Evolutionary conservation across 2,888 invertebrate genomes (phyloP).

Genomic region (Bembecia ichneumoniformis): DNA sequence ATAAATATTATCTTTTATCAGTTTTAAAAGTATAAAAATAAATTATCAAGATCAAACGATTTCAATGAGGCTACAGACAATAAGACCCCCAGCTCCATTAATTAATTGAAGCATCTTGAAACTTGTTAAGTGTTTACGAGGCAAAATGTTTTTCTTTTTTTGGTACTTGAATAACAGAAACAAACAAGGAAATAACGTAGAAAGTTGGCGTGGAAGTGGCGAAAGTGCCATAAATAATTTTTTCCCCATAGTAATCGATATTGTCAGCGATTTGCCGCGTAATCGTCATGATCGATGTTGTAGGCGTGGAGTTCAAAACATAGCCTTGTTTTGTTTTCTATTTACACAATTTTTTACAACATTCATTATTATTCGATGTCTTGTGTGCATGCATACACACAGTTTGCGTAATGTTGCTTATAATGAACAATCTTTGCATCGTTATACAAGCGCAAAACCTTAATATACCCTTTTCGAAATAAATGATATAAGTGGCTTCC

Average conservation of each 20-base stretch:
- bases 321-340: slow-evolving; percentile 28
- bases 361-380: background rate
- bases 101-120: background rate
- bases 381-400: too few relatives aligned
- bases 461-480: too few relatives aligned
- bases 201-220: slow-evolving; percentile 33
- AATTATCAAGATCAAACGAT: too few relatives aligned
- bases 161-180: slow-evolving; percentile 32
- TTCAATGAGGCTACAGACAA: background rate
- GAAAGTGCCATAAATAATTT: slow-evolving; percentile 43
- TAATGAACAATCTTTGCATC: background rate
- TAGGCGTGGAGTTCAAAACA: slow-evolving; percentile 28
- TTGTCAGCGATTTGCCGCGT: slow-evolving; percentile 49
- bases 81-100: background rate
- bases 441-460: too few relatives aligned
- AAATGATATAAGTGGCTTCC: too few relatives aligned
- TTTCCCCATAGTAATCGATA: slow-evolving; percentile 44
- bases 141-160: slow-evolving; percentile 33
- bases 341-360: slow-evolving; percentile 5
- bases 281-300: slow-evolving; percentile 42
- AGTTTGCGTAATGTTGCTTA: background rate
- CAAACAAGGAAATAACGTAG: slow-evolving; percentile 37
- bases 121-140: slow-evolving; percentile 2
- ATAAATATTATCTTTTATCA: too few relatives aligned
- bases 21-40: too few relatives aligned